These are phyloP conservation scores for Bucorvus abyssinicus DNA, from an alignment of 2,797 vertebrate species.

Conservation along the genomic window DNA sequence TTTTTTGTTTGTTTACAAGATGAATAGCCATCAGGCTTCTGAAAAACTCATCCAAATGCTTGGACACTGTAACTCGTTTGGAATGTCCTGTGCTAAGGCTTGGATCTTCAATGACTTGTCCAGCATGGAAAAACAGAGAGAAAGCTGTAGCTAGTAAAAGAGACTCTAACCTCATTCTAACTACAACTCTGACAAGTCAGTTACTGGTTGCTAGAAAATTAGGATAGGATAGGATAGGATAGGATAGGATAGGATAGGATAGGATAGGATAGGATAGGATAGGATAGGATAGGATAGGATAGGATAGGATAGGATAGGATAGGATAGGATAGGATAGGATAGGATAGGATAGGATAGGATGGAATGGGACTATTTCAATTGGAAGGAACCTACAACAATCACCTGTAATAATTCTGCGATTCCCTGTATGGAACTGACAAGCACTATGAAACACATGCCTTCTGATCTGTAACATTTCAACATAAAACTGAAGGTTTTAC, in stretches of 20 bases:
- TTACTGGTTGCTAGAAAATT: not conserved
- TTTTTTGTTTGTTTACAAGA: not conserved
- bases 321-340: too few species aligned
- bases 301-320: too few species aligned
- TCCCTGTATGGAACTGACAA: not conserved
- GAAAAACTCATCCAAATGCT: not conserved
- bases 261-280: not conserved
- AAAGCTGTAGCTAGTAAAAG: not conserved
- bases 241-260: not conserved
- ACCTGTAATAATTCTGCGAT: not conserved
- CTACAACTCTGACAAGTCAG: not conserved
- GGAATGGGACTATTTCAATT: too few species aligned
- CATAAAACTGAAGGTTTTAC: not conserved
- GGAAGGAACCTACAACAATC: not conserved
- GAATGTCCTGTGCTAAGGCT: not conserved
- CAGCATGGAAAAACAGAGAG: not conserved
- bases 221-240: not conserved
- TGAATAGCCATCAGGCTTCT: not conserved
- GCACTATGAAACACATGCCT: not conserved
- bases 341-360: too few species aligned
- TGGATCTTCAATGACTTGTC: not conserved
- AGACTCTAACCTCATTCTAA: not conserved
- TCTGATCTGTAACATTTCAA: not conserved
- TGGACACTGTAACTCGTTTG: not conserved
- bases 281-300: not conserved